A percentile compares a stretch with the other conserved stretches of the same genome.
Evolutionary conservation across 2,888 invertebrate genomes (phyloP).

Genomic region (Tetramorium bicarinatum): DNA sequence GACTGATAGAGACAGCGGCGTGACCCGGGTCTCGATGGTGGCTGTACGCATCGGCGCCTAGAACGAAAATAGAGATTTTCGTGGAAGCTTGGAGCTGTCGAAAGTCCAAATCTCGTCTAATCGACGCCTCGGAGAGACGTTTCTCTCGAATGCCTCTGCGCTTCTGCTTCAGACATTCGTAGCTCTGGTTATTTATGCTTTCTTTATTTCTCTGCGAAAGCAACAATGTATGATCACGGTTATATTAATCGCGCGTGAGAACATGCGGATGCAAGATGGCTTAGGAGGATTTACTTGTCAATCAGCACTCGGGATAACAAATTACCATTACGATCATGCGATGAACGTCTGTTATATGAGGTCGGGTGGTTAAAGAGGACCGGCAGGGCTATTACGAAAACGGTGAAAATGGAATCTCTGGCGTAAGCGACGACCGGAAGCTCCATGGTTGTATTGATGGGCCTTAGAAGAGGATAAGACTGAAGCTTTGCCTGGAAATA

Average conservation of each 20-base stretch:
- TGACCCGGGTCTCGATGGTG: constrained; percentile 83
- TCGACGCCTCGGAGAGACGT: neutral
- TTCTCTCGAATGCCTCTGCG: neutral
- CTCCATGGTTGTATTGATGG: constrained; percentile 41
- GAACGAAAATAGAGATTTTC: constrained; percentile 72
- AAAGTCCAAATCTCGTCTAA: neutral
- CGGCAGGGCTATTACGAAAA: constrained; percentile 48
- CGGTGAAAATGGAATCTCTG: constrained; percentile 52
- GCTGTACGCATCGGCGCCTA: constrained; percentile 81
- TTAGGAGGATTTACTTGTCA: constrained; percentile 7
- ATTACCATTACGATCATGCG: constrained; percentile 46
- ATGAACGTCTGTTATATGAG: constrained; percentile 46
- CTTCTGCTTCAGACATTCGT: too few species aligned
- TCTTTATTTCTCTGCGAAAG: neutral
- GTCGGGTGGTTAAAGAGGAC: constrained; percentile 37
- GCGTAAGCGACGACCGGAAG: constrained; percentile 48
- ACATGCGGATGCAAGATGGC: neutral
- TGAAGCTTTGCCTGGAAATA: constrained; percentile 42
- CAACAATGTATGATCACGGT: neutral
- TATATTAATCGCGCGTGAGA: neutral
- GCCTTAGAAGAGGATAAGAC: constrained; percentile 39
- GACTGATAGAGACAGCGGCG: constrained; percentile 83
- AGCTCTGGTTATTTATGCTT: neutral
- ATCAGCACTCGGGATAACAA: constrained; percentile 15
- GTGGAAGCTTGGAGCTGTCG: neutral